These are phyloP conservation scores for Pachypeltis micranthus DNA, from an alignment of 1,140 invertebrate species.

Conservation along the genomic window DNA sequence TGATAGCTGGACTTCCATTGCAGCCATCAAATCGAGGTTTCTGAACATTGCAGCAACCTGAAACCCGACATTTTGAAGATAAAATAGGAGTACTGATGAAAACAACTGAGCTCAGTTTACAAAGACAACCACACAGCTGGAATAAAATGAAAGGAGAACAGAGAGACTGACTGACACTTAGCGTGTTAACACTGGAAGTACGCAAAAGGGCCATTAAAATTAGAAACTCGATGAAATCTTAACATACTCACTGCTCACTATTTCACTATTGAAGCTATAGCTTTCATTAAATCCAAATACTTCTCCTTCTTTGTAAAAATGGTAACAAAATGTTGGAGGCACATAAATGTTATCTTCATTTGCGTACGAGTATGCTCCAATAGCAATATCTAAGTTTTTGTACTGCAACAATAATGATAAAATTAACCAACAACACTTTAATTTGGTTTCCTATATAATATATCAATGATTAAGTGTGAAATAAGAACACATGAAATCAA, in stretches of 20 bases:
- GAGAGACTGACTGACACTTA: too few relatives aligned
- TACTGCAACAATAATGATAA: too few relatives aligned
- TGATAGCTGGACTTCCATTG: slow-evolving; percentile 41
- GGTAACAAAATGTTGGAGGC: slow-evolving; percentile 58
- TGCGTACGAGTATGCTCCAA: slow-evolving; percentile 81
- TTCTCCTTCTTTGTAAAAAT: slow-evolving; percentile 64
- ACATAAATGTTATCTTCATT: slow-evolving; percentile 57
- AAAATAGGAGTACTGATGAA: background rate
- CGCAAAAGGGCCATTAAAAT: too few relatives aligned
- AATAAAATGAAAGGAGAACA: background rate
- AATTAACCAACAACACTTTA: too few relatives aligned
- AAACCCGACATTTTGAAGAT: slow-evolving; percentile 20
- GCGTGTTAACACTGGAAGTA: too few relatives aligned
- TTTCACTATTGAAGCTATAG: slow-evolving; percentile 75
- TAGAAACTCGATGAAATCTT: background rate
- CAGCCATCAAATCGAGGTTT: slow-evolving; percentile 37
- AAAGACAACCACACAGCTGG: background rate
- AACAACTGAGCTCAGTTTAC: background rate
- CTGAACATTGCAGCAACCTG: slow-evolving; percentile 27
- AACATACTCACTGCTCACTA: slow-evolving; percentile 39
- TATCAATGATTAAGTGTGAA: too few relatives aligned
- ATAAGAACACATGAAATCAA: too few relatives aligned
- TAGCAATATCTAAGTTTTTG: slow-evolving; percentile 61
- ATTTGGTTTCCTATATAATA: too few relatives aligned
- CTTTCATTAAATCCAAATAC: slow-evolving; percentile 84